These are phyloP conservation scores for Bombus ignitus DNA, from an alignment of 1,140 invertebrate genomes.

Conservation along the genomic window DNA sequence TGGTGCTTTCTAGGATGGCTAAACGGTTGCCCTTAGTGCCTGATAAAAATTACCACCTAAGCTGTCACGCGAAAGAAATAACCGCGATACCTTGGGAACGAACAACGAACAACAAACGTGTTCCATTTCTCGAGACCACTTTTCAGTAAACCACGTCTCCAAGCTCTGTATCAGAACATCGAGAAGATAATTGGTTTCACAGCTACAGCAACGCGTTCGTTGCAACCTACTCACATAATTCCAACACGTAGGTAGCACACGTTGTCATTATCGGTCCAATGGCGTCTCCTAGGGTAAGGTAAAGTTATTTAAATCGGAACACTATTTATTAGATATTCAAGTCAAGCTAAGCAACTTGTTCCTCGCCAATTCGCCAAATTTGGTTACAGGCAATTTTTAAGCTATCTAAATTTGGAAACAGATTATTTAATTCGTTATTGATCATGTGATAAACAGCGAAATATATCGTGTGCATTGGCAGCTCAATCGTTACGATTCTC, in stretches of 20 bases:
- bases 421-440: too few species aligned
- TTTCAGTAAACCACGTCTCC: neutral
- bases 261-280: neutral
- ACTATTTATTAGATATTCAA: too few species aligned
- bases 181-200: neutral
- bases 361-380: too few species aligned
- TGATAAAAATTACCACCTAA: neutral
- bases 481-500: too few species aligned
- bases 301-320: too few species aligned
- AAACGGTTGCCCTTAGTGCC: neutral
- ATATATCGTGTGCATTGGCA: too few species aligned
- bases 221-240: neutral
- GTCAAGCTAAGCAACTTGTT: too few species aligned
- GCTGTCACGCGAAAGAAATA: constrained; percentile 2
- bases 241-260: neutral
- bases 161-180: neutral
- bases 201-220: neutral
- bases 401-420: too few species aligned
- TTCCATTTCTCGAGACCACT: neutral
- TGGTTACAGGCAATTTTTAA: too few species aligned
- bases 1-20: neutral
- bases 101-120: too few species aligned
- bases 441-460: too few species aligned
- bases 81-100: neutral
- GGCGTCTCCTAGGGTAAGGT: neutral